phyloP scores from a whole-genome alignment of 2,888 invertebrate species.

The Mamestra brassicae region DNA sequence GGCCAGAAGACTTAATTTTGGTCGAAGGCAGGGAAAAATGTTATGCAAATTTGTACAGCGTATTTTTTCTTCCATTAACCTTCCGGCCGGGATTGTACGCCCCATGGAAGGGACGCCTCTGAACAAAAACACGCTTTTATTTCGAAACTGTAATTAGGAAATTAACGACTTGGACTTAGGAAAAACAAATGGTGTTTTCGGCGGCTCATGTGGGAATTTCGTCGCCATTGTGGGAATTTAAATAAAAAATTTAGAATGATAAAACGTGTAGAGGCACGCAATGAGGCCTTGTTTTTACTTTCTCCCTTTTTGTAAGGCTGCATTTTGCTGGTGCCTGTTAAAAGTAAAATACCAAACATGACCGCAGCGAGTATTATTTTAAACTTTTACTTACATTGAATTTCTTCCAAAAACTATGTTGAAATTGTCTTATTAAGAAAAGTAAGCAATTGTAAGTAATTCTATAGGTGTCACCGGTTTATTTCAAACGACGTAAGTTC shows the following conservation, averaged over 20 bases:
- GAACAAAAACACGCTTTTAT: conserved; percentile 87
- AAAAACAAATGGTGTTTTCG: conserved; percentile 84
- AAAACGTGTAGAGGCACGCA: conserved; percentile 54
- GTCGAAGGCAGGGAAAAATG: conserved; percentile 86
- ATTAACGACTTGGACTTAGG: conserved; percentile 87
- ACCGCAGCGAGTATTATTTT: neutral
- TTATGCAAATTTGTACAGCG: conserved; percentile 90
- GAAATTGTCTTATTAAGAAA: neutral
- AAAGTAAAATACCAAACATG: neutral
- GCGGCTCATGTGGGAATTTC: conserved; percentile 80
- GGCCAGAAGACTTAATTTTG: conserved; percentile 86
- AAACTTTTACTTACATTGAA: too few relatives aligned
- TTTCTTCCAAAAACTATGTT: too few relatives aligned
- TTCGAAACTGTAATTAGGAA: conserved; percentile 89
- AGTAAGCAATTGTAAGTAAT: too few relatives aligned
- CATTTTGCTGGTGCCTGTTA: conserved; percentile 4
- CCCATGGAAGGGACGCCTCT: conserved; percentile 78
- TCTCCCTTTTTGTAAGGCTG: neutral
- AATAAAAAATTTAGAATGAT: conserved; percentile 73
- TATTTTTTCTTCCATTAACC: conserved; percentile 90
- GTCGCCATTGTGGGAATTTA: conserved; percentile 76
- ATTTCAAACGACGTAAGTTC: too few relatives aligned
- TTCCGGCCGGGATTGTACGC: conserved; percentile 80
- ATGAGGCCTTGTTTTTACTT: conserved; percentile 35
- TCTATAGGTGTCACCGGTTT: too few relatives aligned